These are phyloP conservation scores for Thamnaconus septentrionalis DNA, from an alignment of 2,113 vertebrate genomes.

Conservation along the genomic window DNA sequence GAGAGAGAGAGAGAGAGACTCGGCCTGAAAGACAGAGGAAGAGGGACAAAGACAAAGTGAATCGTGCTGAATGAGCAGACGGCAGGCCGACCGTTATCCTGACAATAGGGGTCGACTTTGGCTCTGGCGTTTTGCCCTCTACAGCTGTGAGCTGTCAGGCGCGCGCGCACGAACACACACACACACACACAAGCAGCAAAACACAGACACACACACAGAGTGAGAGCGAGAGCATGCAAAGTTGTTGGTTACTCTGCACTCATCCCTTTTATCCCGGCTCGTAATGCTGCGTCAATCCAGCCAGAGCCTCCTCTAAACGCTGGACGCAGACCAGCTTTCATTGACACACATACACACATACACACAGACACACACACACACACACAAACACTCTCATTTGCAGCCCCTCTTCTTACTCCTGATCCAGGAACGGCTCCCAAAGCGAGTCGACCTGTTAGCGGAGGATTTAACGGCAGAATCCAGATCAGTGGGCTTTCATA, in stretches of 20 bases:
- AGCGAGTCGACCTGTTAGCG: slow-evolving; percentile 26
- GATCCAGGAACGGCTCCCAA: slow-evolving; percentile 56
- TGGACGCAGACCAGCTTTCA: slow-evolving; percentile 49
- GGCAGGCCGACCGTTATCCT: slow-evolving; percentile 56
- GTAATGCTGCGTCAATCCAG: slow-evolving; percentile 25
- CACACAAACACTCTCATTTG: too few relatives aligned
- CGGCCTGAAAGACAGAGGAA: slow-evolving; percentile 9
- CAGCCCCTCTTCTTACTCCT: slow-evolving; percentile 41
- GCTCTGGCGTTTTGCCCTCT: slow-evolving; percentile 60
- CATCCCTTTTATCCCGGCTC: slow-evolving; percentile 50
- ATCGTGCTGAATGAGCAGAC: slow-evolving; percentile 66
- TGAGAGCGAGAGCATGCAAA: slow-evolving; percentile 11
- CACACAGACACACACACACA: too few relatives aligned
- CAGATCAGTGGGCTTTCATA: slow-evolving; percentile 42
- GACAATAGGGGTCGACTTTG: slow-evolving; percentile 61
- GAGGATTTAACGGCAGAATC: slow-evolving; percentile 52
- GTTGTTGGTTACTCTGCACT: slow-evolving; percentile 38
- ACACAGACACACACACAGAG: too few relatives aligned
- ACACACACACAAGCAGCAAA: too few relatives aligned
- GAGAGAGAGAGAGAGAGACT: neutral
- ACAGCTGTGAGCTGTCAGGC: slow-evolving; percentile 58
- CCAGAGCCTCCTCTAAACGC: slow-evolving; percentile 43
- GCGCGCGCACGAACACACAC: neutral
- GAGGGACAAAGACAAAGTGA: slow-evolving; percentile 22
- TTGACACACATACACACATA: slow-evolving; percentile 6